Percentiles rank a stretch among this genome's conserved stretches.
phyloP scores from a whole-genome alignment of 2,113 vertebrate species.

The Ceyx margarethae region DNA sequence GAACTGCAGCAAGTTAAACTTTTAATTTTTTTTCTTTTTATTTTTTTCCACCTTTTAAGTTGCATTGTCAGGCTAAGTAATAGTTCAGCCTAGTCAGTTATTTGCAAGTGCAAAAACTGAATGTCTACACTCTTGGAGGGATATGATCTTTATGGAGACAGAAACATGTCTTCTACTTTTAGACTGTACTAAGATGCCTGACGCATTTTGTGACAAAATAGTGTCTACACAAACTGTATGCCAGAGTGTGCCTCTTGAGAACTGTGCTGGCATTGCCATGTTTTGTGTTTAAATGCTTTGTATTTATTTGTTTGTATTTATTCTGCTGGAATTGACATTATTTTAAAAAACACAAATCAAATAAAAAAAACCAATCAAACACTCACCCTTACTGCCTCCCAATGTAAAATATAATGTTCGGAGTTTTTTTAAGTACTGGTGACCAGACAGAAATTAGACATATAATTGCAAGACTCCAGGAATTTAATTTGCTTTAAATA shows the following conservation, averaged over 20 bases:
- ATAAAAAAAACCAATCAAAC: background rate
- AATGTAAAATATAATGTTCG: background rate
- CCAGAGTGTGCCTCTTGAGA: background rate
- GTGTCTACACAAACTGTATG: background rate
- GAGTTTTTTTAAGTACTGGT: background rate
- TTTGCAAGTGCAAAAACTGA: background rate
- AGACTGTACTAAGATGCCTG: background rate
- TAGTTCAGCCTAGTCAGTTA: background rate
- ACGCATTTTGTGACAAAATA: background rate
- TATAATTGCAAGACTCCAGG: background rate
- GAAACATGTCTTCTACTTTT: background rate
- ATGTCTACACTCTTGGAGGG: background rate
- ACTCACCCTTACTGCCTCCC: rapidly evolving
- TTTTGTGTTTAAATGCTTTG: background rate
- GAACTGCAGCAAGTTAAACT: background rate
- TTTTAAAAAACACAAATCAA: no score
- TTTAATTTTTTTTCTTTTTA: background rate
- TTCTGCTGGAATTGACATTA: background rate
- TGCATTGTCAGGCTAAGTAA: background rate
- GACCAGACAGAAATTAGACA: background rate
- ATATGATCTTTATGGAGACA: background rate
- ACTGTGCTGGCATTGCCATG: background rate
- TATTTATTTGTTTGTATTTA: background rate
- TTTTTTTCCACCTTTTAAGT: background rate
- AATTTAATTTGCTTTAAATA: background rate